Conservation (phyloP, 2,113 vertebrate species). For the Tragelaphus imberbis region DNA sequence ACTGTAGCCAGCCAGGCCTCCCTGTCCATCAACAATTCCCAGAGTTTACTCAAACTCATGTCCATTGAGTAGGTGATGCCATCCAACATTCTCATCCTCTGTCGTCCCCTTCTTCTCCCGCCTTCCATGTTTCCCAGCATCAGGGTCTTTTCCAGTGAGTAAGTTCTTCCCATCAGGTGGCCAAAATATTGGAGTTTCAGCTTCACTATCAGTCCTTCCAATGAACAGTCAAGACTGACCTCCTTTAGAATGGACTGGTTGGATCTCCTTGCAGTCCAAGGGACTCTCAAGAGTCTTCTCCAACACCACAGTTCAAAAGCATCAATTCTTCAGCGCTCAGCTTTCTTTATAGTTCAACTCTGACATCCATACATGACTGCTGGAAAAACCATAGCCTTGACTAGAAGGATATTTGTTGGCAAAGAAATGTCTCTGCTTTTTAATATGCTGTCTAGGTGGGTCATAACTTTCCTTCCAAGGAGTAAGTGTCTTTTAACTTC, state of each 20-base stretch:
- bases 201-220: neutral
- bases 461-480: neutral
- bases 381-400: neutral
- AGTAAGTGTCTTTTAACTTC: neutral
- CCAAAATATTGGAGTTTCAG: neutral
- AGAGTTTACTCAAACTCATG: neutral
- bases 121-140: neutral
- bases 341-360: neutral
- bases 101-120: accelerated
- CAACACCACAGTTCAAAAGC: neutral
- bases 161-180: neutral
- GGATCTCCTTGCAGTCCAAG: neutral
- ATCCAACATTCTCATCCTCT: neutral
- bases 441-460: neutral
- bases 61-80: neutral
- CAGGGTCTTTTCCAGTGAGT: neutral
- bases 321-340: neutral
- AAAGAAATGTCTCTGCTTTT: neutral
- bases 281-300: neutral
- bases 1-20: accelerated
- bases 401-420: neutral
- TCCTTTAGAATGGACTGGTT: neutral
- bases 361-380: neutral
- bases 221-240: neutral
- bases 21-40: neutral